Evolutionary conservation across 2,797 vertebrate genomes (phyloP), one percentile per base, ranked within the genome.

Genomic region (Alcedo quadribrachys): DNA sequence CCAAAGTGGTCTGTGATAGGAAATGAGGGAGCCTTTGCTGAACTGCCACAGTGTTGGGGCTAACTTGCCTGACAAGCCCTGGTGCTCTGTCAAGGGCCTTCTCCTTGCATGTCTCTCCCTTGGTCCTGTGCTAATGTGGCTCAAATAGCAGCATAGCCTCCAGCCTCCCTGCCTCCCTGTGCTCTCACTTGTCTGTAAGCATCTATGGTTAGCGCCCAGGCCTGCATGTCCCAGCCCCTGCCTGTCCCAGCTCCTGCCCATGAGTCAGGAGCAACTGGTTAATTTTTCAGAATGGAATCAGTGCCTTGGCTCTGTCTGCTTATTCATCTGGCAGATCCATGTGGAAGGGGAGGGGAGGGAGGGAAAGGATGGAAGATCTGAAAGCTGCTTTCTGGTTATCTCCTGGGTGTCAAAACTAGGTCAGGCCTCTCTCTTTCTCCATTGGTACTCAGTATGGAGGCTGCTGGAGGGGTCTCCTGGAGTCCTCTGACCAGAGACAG

Each of bases 31-130:
- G 58, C 51, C 85, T 71, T 60, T 80, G 74, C 73, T 62, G 83
- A 85, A 60, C 89, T 83, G 89, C 75, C 37, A 15, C 28, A 81
- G 50, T 60, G 60, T 66, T 58, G 87, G 43, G 40, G 54, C 78
- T 92, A 43, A 48, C 83, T 81, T 62, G 35, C 46, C 92, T 93
- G 76, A 91, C 43, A 50, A 66, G 76, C 67, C 76, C 78, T 53
- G 82, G 91, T 93, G 50, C 81, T 92, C 89, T 86, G 58, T 66
- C 89, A 69, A 40, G 25, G 84, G 81, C 51, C 76, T 92, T 94
- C 79, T 86, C 66, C 43, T 92, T 80, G 65, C 73, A 61, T 90
- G 78, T 62, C n/a, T 89, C 35, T 91, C 50, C 73, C 45, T 93
- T 85, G 48, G 43, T 77, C 70, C 60, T 70, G 21, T 69, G 83